A percentile compares a stretch with the other conserved stretches of the same genome.
These are phyloP conservation scores for Sigmodon hispidus DNA, from an alignment of 2,113 vertebrate genomes.

Conservation along the genomic window DNA sequence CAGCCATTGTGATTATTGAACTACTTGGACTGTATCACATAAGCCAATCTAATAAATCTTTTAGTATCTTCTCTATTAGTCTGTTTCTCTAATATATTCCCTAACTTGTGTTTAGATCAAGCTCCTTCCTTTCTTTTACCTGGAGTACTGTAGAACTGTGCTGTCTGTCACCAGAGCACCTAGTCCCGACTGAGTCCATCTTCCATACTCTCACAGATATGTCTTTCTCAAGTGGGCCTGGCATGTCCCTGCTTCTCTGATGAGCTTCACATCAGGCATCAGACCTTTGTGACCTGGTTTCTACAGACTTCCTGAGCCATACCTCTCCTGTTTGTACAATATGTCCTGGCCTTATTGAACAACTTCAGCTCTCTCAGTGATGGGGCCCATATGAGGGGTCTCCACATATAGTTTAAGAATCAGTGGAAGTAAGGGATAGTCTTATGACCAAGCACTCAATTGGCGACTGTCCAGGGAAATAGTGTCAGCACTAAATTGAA, in stretches of 20 bases:
- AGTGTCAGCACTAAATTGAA: neutral
- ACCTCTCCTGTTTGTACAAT: neutral
- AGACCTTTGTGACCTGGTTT: neutral
- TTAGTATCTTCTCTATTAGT: neutral
- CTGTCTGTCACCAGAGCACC: no score
- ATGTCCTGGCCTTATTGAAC: neutral
- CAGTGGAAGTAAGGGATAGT: neutral
- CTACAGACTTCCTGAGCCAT: neutral
- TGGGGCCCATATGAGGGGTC: neutral
- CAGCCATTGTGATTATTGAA: neutral
- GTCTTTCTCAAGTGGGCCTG: neutral
- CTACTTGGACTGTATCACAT: neutral
- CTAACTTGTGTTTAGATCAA: neutral
- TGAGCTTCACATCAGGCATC: neutral
- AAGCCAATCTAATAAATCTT: neutral
- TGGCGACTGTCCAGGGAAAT: neutral
- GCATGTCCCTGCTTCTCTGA: neutral
- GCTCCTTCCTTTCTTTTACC: neutral
- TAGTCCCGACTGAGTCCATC: neutral
- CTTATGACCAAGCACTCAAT: neutral
- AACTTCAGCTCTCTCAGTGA: neutral
- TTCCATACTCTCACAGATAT: neutral
- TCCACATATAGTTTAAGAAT: neutral
- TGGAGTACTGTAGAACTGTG: neutral
- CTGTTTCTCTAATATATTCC: neutral